phyloP scores from a whole-genome alignment of 2,797 vertebrate species.

The Cyclopterus lumpus region DNA sequence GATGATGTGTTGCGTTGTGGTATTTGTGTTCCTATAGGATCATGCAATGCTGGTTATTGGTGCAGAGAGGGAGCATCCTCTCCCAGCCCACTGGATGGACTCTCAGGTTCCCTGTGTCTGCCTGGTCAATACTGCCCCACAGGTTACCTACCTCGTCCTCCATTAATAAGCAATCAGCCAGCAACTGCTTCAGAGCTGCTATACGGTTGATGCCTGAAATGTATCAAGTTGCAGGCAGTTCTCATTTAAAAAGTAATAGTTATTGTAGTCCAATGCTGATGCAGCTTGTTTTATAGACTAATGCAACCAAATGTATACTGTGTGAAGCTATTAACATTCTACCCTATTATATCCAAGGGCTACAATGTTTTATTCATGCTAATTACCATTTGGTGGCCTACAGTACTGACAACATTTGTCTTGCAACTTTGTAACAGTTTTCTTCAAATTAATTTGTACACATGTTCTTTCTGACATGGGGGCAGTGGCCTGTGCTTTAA shows the following conservation, averaged over 20 bases:
- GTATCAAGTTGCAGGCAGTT: slow-evolving; percentile 7
- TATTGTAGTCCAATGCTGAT: slow-evolving; percentile 16
- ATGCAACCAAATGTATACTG: slow-evolving; percentile 61
- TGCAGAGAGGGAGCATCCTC: slow-evolving; percentile 84
- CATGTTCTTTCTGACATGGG: slow-evolving; percentile 37
- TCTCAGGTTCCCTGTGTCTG: slow-evolving; percentile 85
- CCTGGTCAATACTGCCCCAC: slow-evolving; percentile 89
- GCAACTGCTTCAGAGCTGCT: slow-evolving; percentile 9
- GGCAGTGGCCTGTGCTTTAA: slow-evolving; percentile 40
- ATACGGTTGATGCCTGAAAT: slow-evolving; percentile 12
- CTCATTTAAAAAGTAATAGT: slow-evolving; percentile 14
- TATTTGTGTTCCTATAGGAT: slow-evolving; percentile 76
- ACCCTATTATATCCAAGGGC: slow-evolving; percentile 26
- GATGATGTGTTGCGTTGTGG: slow-evolving; percentile 13
- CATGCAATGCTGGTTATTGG: slow-evolving; percentile 90
- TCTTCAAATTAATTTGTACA: slow-evolving; percentile 52
- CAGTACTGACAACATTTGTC: slow-evolving; percentile 58
- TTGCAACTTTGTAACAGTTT: slow-evolving; percentile 45
- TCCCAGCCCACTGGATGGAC: slow-evolving; percentile 81
- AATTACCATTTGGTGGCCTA: slow-evolving; percentile 57
- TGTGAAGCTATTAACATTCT: slow-evolving; percentile 45
- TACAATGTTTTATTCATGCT: slow-evolving; percentile 69
- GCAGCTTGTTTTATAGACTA: slow-evolving; percentile 30
- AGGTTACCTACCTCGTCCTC: slow-evolving; percentile 67
- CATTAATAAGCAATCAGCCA: slow-evolving; percentile 4